Base-by-base conservation (phyloP, 2,888 invertebrate species). In the Ophonus ardosiacus region DNA sequence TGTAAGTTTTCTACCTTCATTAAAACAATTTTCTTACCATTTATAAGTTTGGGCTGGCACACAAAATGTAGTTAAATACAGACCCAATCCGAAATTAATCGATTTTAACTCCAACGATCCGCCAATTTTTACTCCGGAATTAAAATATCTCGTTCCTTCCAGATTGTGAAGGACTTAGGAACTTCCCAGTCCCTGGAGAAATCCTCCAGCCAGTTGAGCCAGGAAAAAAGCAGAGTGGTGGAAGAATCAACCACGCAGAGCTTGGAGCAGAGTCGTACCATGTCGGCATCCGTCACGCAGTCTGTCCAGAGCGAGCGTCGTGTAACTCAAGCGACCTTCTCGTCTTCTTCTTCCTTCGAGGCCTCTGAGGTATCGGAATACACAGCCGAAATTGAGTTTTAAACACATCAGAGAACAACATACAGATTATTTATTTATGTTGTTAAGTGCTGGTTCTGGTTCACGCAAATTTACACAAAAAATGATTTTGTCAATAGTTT, bases 291-390 rank as follows among this genome's bases (percentile, higher is more conserved):
- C 10, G 89, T 89, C 57, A 88, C 89, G 7, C 87, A 89, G 76
- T 88, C 89, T 76, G 88, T 90, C 7, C 89, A 90, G 38, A 89
- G 88, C 80, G 90, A 89, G 85, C 88, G 89, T 82, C 89, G 90
- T 89, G 90, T 91, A 89, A 89, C 90, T 85, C 88, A 88, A 18
- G 88, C 90, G 78, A 89, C 89, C 87, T 88, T 90, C 81, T 90
- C 90, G 84, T 90, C 90, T 51, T 90, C 91, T 87, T 91, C 89
- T 86, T 90, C 90, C 80, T 90, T 90, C 88, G 91, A 91, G 88
- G 91, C 91, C 87, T 88, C 89, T 21, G 90, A 86, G 85, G 85
- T 86, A 85, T 79, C 90, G 87, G 91, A 92, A 87, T 91, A 89
- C 87, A 38, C 80, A 18, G 68, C 79, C 7, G 91, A 90, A 88